phyloP scores from a whole-genome alignment of 2,888 invertebrate species.

The Megalurothrips usitatus region DNA sequence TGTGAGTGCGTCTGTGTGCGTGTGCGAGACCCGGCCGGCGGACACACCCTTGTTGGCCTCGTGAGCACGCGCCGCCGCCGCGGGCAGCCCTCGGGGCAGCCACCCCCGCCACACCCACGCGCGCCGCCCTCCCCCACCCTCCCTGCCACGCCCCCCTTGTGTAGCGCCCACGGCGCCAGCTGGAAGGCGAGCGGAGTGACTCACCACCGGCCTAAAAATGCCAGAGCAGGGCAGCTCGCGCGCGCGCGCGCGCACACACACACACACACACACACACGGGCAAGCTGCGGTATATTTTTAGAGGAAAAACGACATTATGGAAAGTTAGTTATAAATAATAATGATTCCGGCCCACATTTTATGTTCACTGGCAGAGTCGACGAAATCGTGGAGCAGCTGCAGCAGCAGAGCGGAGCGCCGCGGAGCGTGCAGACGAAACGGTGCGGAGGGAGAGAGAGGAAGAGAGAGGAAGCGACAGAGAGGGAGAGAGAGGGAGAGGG shows the following conservation, averaged over 20 bases:
- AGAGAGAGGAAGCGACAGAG: no score
- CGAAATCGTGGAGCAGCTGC: no score
- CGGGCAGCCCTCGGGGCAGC: not conserved
- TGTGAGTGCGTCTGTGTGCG: not conserved
- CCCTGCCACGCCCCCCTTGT: not conserved
- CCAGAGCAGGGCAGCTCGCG: not conserved
- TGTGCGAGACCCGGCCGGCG: not conserved
- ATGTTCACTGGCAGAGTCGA: no score
- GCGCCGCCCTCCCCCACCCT: not conserved
- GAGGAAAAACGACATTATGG: no score
- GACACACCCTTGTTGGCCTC: not conserved
- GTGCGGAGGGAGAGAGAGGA: no score
- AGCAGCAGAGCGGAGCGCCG: no score
- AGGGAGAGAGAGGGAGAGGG: no score
- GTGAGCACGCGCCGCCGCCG: not conserved
- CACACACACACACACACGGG: not conserved
- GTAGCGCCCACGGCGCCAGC: not conserved
- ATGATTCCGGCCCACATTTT: no score
- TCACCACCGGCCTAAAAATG: not conserved
- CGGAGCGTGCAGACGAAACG: no score
- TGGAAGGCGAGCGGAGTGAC: not conserved
- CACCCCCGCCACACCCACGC: not conserved
- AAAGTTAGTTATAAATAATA: no score
- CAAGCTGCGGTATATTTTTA: no score
- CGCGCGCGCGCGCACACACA: not conserved